Evolutionary conservation across 2,113 vertebrate genomes (phyloP).

Genomic region (Petrocephalus microphthalmus): DNA sequence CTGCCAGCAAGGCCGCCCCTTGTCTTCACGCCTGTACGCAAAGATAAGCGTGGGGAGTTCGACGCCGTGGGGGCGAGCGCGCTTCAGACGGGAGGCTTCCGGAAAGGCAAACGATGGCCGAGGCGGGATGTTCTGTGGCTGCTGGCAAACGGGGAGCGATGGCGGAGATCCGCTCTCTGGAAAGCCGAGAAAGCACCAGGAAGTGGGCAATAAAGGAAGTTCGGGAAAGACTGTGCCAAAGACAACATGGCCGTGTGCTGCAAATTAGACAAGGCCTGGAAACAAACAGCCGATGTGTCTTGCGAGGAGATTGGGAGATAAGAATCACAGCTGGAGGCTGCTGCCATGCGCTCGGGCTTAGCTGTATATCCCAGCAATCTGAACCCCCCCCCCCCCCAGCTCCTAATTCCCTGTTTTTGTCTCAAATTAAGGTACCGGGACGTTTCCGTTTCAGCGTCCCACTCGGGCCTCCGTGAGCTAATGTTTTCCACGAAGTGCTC

Average conservation of each 20-base stretch:
- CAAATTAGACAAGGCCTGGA: constrained; percentile 17
- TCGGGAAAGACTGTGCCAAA: constrained; percentile 13
- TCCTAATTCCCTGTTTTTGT: background rate
- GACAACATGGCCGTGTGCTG: constrained; percentile 26
- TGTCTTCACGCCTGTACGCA: background rate
- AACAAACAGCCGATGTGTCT: background rate
- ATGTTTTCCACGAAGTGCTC: background rate
- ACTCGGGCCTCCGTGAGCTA: background rate
- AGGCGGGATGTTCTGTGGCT: constrained; percentile 54
- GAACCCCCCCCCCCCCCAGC: background rate
- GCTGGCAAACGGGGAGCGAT: constrained; percentile 31
- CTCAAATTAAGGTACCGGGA: background rate
- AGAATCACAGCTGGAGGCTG: background rate
- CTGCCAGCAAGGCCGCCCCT: background rate
- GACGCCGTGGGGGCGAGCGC: background rate
- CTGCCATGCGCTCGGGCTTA: background rate
- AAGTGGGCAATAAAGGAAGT: constrained; percentile 16
- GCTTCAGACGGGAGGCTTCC: constrained; percentile 35
- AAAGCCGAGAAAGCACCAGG: constrained; percentile 21
- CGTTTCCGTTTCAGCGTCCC: background rate
- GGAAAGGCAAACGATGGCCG: constrained; percentile 56
- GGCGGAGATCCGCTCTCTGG: constrained; percentile 24
- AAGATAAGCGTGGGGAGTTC: constrained; percentile 7
- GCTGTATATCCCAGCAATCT: background rate
- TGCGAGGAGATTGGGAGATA: background rate